These are phyloP conservation scores for Zaprionus taronus DNA, from an alignment of 1,140 invertebrate species.

Conservation along the genomic window DNA sequence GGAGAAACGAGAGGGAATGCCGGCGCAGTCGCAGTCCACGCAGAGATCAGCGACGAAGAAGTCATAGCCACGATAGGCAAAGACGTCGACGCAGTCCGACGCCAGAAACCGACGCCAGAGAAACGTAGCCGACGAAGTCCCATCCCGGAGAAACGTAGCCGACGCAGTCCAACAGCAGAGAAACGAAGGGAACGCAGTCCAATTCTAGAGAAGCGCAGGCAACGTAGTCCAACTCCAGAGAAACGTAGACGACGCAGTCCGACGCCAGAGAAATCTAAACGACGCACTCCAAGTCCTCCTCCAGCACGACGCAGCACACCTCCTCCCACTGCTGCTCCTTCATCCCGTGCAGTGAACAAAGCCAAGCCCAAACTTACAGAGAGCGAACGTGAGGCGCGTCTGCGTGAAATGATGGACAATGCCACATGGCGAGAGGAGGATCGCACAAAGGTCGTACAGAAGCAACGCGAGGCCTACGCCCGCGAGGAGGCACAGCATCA, in stretches of 20 bases:
- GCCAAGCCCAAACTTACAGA: conserved; percentile 82
- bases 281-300: conserved; percentile 33
- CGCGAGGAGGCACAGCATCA: conserved; percentile 86
- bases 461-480: conserved; percentile 88
- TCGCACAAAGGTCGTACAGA: conserved; percentile 87
- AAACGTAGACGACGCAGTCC: conserved; percentile 12
- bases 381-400: conserved; percentile 89
- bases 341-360: conserved; percentile 7
- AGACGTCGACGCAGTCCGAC: too few species aligned
- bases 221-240: background rate
- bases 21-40: conserved; percentile 4
- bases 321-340: background rate
- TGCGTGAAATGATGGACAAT: conserved; percentile 93
- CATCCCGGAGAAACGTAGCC: conserved; percentile 8
- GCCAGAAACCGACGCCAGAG: too few species aligned
- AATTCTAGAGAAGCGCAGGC: background rate
- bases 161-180: conserved; percentile 4
- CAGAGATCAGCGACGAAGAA: conserved; percentile 31
- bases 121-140: background rate
- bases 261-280: conserved; percentile 1
- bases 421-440: conserved; percentile 90
- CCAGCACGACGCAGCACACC: conserved; percentile 38
- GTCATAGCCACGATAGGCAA: conserved; percentile 43
- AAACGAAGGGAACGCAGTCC: background rate
- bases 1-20: conserved; percentile 2